Percentiles rank a stretch among this genome's conserved stretches.
Evolutionary conservation across 53 echinoderm and acorn worm species (phyloP).

Genomic region (Crossaster papposus): DNA sequence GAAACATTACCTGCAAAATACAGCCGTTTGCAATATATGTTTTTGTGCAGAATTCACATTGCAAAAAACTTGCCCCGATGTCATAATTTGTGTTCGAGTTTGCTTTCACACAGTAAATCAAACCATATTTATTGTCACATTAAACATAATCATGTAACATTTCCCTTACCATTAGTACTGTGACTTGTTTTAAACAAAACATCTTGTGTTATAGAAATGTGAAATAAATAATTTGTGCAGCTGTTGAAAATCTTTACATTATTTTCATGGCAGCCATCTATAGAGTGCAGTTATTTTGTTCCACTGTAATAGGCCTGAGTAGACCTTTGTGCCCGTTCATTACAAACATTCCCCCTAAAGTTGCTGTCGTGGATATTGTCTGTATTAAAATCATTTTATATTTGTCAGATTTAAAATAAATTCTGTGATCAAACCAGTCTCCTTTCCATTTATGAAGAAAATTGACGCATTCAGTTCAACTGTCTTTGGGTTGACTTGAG

Average conservation of each 20-base stretch:
- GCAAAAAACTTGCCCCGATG: too few relatives aligned
- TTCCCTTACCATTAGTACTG: background rate
- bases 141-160: background rate
- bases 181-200: background rate
- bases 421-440: background rate
- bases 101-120: background rate
- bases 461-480: too few relatives aligned
- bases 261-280: too few relatives aligned
- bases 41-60: too few relatives aligned
- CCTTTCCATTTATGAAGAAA: background rate
- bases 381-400: background rate
- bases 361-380: background rate
- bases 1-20: background rate
- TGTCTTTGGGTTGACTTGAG: too few relatives aligned
- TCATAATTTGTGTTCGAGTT: too few relatives aligned
- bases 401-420: background rate
- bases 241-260: background rate
- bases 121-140: background rate
- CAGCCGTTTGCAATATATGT: too few relatives aligned
- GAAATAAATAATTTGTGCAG: background rate
- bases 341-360: background rate
- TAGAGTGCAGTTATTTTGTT: too few relatives aligned
- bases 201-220: background rate
- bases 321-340: background rate
- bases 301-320: too few relatives aligned